Evolutionary conservation across 64 coral and sea anemone species (phyloP).

Genomic region (Catalaphyllia jardinei): DNA sequence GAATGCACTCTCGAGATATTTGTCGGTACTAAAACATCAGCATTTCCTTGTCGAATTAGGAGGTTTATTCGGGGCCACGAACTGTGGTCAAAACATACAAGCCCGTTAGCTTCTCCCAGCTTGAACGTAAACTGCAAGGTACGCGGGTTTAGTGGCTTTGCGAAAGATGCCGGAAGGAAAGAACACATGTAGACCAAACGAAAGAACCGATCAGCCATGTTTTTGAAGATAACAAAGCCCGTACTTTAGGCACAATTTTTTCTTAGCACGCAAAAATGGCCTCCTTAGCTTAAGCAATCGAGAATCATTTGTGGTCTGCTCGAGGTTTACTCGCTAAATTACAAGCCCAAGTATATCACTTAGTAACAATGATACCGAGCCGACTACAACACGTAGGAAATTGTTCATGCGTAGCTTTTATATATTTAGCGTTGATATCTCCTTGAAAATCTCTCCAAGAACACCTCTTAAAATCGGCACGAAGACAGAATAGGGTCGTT

Average conservation of each 20-base stretch:
- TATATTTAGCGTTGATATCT: slow-evolving; percentile 63
- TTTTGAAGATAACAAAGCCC: slow-evolving; percentile 19
- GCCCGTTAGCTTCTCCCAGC: slow-evolving; percentile 21
- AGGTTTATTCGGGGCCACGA: neutral
- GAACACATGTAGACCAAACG: neutral
- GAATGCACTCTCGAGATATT: slow-evolving; percentile 10
- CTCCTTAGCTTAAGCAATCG: slow-evolving; percentile 54
- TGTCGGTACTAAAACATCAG: slow-evolving; percentile 27
- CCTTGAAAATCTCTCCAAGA: slow-evolving; percentile 49
- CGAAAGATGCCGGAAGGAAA: slow-evolving; percentile 21
- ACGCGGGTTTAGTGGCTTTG: slow-evolving; percentile 8
- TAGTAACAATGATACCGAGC: slow-evolving; percentile 64
- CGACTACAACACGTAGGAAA: slow-evolving; percentile 51
- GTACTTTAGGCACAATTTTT: neutral
- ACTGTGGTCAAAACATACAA: slow-evolving; percentile 16
- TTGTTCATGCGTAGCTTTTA: slow-evolving; percentile 39
- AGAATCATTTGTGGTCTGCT: slow-evolving; percentile 81
- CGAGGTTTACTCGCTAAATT: slow-evolving; percentile 85
- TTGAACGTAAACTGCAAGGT: slow-evolving; percentile 8
- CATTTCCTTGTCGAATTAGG: neutral
- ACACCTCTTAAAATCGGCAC: slow-evolving; percentile 50
- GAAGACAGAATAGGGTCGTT: slow-evolving; percentile 36
- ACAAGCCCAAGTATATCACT: slow-evolving; percentile 81
- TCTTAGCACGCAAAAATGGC: slow-evolving; percentile 31
- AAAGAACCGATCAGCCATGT: slow-evolving; percentile 10